Percentiles rank a stretch among this genome's conserved stretches.
Conservation (phyloP, 2,888 invertebrate genomes). For the Therioaphis trifolii region DNA sequence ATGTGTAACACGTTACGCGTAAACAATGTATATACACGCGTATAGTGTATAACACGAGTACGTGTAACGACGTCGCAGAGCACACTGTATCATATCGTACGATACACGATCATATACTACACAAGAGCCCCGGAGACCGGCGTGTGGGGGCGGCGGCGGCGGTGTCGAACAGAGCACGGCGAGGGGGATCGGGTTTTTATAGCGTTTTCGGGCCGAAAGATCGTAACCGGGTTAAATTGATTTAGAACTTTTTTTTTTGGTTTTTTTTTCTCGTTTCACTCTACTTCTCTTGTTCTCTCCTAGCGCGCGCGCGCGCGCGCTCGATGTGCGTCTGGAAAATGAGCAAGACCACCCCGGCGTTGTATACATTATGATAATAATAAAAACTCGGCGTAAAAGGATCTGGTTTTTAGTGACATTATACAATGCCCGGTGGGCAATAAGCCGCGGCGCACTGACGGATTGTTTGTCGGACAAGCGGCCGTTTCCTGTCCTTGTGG, state of each 20-base stretch:
- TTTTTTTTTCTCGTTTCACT: neutral
- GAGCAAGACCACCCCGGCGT: conserved; percentile 53
- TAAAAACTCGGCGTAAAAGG: conserved; percentile 50
- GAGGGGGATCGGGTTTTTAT: conserved; percentile 34
- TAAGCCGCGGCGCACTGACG: conserved; percentile 32
- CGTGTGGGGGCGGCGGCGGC: too few species aligned
- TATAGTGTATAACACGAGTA: too few species aligned
- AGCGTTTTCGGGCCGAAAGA: conserved; percentile 32
- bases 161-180: too few species aligned
- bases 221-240: conserved; percentile 36
- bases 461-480: conserved; percentile 60
- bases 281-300: too few species aligned
- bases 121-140: too few species aligned
- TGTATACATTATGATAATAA: conserved; percentile 53
- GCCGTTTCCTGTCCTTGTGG: conserved; percentile 61
- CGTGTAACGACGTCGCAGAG: too few species aligned
- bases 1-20: neutral
- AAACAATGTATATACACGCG: neutral
- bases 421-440: conserved; percentile 49
- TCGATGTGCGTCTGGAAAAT: conserved; percentile 20
- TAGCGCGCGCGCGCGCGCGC: too few species aligned
- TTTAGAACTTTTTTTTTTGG: conserved; percentile 33
- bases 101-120: too few species aligned
- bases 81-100: too few species aligned
- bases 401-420: conserved; percentile 61